Base-by-base conservation (phyloP, 2,888 invertebrate genomes). In the Argynnis bischoffii region DNA sequence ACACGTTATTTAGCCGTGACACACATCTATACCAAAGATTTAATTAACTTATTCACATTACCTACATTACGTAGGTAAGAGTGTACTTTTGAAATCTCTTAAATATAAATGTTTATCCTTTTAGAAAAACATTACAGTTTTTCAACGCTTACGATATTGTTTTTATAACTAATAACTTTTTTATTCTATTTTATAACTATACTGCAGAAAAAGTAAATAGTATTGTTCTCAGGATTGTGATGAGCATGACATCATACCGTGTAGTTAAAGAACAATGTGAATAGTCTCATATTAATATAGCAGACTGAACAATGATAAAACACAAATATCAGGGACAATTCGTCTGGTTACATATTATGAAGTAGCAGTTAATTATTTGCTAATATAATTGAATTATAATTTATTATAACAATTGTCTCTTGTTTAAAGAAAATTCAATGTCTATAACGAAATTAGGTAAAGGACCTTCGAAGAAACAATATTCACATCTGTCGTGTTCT, bases 1-100 rank as follows among this genome's bases (percentile, higher is more conserved):
- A 84, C 82, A 82, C 79, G 79, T 74, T 78, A 75, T 79, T 76
- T 82, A 88, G 81, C 90, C 90, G 81, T 92, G 92, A 90, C 91
- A 92, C 81, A 90, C 83, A 89, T 89, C 83, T 77, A 76, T 74
- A 77, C 81, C 78, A 76, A 79, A 66, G 74, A 75, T 77, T 79
- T 74, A 79, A 81, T 78, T 75, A 78, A 82, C 82, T 78, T 80
- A 78, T 76, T 55, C 18, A 26, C 21, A 47, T 63, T 54, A 63
- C 60, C 15, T 57, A 31, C 55, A 63, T 46, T 31, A 26, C 56
- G 76, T n/a, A 15, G 48, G 18, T 60, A 18, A 48, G 26, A 26
- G 0, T 26, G 14, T 16, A 15, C 1, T 14, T 54, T 54, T 16
- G 41, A 54, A 63, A 63, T 6, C n/a, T 54, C 21, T 18, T 26